Percentiles rank a stretch among this genome's conserved stretches.
phyloP scores from a whole-genome alignment of 2,113 vertebrate species.

The Eclectus roratus region DNA sequence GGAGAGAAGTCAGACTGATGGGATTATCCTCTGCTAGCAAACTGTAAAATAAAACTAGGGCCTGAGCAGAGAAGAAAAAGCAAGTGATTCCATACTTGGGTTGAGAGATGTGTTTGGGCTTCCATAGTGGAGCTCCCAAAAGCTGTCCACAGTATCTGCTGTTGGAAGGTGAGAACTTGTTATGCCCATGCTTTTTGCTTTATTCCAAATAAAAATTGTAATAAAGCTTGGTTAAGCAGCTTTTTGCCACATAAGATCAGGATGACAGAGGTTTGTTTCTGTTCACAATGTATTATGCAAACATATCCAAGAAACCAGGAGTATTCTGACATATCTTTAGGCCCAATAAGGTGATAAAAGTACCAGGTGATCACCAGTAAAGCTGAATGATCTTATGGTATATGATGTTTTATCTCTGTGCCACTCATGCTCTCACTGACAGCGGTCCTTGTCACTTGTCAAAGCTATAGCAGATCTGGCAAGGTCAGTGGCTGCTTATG shows the following conservation, averaged over 20 bases:
- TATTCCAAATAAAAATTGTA: not conserved
- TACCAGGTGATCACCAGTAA: not conserved
- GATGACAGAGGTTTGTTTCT: not conserved
- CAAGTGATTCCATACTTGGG: not conserved
- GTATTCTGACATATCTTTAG: not conserved
- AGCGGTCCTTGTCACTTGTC: not conserved
- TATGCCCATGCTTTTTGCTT: not conserved
- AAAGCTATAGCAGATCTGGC: not conserved
- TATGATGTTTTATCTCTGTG: not conserved
- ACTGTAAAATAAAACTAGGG: not conserved
- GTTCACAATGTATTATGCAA: not conserved
- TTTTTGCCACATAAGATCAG: not conserved
- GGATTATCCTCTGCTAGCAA: not conserved
- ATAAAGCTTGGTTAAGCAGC: not conserved
- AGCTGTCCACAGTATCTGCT: not conserved
- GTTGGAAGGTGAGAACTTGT: not conserved
- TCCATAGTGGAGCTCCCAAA: not conserved
- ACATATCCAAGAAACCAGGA: not conserved
- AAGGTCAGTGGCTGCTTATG: not conserved
- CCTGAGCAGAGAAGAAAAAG: not conserved
- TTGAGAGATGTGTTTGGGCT: not conserved
- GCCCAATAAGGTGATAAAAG: not conserved
- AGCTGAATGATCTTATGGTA: not conserved
- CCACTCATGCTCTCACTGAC: not conserved
- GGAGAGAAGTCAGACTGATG: not conserved